Evolutionary conservation across 2,888 invertebrate species (phyloP), one percentile per base, ranked within the genome.

Genomic region (Idaea aversata): DNA sequence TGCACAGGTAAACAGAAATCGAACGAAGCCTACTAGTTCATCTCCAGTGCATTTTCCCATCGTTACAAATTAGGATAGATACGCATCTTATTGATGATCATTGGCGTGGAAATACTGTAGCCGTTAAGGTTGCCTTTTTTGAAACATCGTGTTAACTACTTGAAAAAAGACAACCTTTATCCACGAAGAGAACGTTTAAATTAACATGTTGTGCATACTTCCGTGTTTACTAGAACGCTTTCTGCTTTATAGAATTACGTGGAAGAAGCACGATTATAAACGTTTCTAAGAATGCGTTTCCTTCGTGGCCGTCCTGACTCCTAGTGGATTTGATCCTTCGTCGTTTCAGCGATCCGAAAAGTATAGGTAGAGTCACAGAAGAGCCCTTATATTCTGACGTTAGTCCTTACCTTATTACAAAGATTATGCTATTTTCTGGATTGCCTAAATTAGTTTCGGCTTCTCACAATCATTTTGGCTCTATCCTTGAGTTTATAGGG

Each of bases 1-100:
- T 71, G 93, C 93, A 70, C 93, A 92, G 93, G 93, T 93, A 77
- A 63, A 66, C 62, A 67, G 10, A 36, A 15, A 36, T 3, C 25
- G 25, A 63, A 25, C 61, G 4, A 47, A 47, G 3, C 4, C 47
- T 47, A 47, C 25, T 25, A 25, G 25, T 25, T 25, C 25, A 25
- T 25, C 25, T 25, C 25, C 25, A 25, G 25, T 25, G 25, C 25
- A 25, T 25, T 25, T 25, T 3, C 25, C 25, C 25, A 25, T 25
- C 25, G 3, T 25, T 25, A 1, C 1, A 25, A 25, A 25, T 25
- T 25, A 25, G 25, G 25, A 25, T 25, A 25, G 25, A 25, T 25
- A 25, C 25, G 25, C 25, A 25, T 25, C 25, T 25, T 25, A 25
- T 25, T 25, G 25, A 25, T 25, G 25, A 25, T 3, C 25, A 25